Evolutionary conservation across 1,140 invertebrate species (phyloP).

Genomic region (Brachionus rotundiformis): DNA sequence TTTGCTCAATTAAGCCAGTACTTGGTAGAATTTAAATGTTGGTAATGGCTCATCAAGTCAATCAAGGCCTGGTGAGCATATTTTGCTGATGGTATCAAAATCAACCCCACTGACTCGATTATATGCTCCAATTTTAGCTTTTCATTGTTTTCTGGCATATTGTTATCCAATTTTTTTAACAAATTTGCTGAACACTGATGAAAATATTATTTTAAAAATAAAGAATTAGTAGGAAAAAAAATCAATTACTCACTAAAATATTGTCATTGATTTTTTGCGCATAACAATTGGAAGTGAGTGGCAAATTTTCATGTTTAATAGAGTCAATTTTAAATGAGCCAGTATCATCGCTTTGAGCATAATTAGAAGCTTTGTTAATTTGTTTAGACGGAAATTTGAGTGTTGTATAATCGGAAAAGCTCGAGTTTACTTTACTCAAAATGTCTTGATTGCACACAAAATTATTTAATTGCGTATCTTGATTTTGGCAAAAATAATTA

Average conservation of each 20-base stretch:
- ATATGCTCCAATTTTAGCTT: slow-evolving; percentile 40
- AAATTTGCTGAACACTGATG: background rate
- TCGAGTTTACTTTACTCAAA: background rate
- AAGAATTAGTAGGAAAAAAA: background rate
- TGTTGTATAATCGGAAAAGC: background rate
- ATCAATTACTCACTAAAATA: background rate
- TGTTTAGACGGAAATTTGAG: background rate
- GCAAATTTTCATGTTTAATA: slow-evolving; percentile 10
- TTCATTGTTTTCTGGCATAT: background rate
- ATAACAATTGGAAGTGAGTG: background rate
- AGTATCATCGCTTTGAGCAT: background rate
- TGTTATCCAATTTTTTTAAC: background rate
- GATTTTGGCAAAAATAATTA: slow-evolving; percentile 20
- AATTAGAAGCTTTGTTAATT: background rate
- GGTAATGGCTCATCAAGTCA: background rate
- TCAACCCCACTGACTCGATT: slow-evolving; percentile 43
- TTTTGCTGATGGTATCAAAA: background rate
- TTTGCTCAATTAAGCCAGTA: too few relatives aligned
- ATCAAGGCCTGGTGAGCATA: background rate
- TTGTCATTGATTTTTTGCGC: slow-evolving; percentile 16
- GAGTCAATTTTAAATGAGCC: background rate
- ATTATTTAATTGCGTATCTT: slow-evolving; percentile 7
- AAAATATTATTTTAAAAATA: background rate
- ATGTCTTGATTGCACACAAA: slow-evolving; percentile 34
- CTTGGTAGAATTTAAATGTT: background rate